Percentiles rank a stretch among this genome's conserved stretches.
Conservation (phyloP, 2,888 invertebrate genomes). For the Lochmaea capreae region DNA sequence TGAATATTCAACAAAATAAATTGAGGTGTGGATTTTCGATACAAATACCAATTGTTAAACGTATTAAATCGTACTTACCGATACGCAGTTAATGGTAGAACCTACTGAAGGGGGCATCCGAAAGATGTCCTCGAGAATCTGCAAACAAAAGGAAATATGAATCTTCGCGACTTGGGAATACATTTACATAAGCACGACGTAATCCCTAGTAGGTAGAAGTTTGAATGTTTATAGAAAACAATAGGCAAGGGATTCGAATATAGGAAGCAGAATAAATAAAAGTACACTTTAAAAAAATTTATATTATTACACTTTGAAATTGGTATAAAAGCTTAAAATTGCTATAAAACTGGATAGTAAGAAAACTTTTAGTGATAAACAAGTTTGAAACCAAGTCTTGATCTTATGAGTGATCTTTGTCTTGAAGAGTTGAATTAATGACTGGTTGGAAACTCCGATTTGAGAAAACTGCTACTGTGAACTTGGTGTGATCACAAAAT, state of each 20-base stretch:
- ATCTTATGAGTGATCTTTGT: too few species aligned
- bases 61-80: conserved; percentile 27
- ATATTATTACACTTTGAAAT: neutral
- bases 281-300: neutral
- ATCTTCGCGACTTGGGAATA: conserved; percentile 38
- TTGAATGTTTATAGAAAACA: conserved; percentile 44
- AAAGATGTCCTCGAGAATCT: conserved; percentile 35
- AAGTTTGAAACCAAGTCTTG: too few species aligned
- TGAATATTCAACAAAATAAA: too few species aligned
- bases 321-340: neutral
- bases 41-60: neutral
- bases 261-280: conserved; percentile 4
- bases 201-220: conserved; percentile 42
- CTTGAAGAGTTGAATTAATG: too few species aligned
- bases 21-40: too few species aligned
- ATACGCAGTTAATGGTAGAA: conserved; percentile 21
- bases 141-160: conserved; percentile 44
- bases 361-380: too few species aligned
- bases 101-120: conserved; percentile 26
- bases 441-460: too few species aligned
- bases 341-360: too few species aligned
- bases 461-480: too few species aligned
- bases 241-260: conserved; percentile 35
- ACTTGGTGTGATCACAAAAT: too few species aligned
- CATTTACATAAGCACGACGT: conserved; percentile 46